These are phyloP conservation scores for Dryas iulia DNA, from an alignment of 1,140 invertebrate genomes.

Conservation along the genomic window DNA sequence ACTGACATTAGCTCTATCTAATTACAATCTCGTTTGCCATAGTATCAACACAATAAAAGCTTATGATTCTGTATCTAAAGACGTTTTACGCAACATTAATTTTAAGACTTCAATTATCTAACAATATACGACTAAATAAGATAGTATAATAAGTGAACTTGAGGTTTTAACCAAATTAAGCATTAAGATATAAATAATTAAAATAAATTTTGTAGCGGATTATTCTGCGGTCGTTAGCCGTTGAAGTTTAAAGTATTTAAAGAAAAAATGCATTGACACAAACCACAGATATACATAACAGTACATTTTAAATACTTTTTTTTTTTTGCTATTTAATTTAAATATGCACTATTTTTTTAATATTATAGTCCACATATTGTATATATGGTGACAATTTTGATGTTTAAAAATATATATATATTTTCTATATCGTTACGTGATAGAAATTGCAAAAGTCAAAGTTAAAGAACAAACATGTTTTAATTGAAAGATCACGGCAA, in stretches of 20 bases:
- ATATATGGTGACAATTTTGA: no score
- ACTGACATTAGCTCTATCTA: background rate
- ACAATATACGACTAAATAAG: background rate
- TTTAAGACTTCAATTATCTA: background rate
- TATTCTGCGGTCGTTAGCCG: background rate
- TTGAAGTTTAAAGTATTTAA: background rate
- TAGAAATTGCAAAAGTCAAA: no score
- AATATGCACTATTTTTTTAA: no score
- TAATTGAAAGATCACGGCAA: no score
- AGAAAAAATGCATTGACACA: no score
- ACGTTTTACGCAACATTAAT: background rate
- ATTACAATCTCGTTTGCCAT: background rate
- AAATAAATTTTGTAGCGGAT: background rate
- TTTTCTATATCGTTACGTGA: no score
- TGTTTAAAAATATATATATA: no score
- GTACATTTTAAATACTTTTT: no score
- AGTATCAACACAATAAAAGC: background rate
- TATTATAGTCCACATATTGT: no score
- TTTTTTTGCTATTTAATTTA: no score
- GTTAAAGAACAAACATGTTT: no score
- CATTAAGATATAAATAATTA: background rate
- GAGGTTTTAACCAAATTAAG: background rate
- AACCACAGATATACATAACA: no score
- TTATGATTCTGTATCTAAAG: background rate
- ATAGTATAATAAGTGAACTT: background rate